Base-by-base conservation (phyloP, 2,888 invertebrate species). In the Drosophila prostipennis region DNA sequence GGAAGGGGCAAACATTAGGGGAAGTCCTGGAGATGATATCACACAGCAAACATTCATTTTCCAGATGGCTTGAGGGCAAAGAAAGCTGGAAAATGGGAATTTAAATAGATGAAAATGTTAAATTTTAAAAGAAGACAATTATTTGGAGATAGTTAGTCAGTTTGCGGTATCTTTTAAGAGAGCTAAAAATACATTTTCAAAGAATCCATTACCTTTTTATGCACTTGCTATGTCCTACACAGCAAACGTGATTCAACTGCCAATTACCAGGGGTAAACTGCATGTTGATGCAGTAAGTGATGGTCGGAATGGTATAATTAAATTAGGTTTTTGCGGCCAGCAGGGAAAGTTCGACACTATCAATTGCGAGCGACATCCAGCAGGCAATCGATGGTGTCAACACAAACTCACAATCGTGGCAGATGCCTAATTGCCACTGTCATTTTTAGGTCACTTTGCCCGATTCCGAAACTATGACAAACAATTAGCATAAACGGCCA, bases 401-500 rank as follows among this genome's bases (percentile, higher is more conserved):
- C 69, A 52, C 55, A 39, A 32, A 56, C 14, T 16, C 14, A 46
- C 42, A 37, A 42, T 34, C 29, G 19, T 8, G 42, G 42, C 26
- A 26, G 46, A 45, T 56, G 74, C 34, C 60, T 75, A 60, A 74
- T 74, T 73, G 53, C 36, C 53, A 37, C 39, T 42, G 60, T 23
- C 55, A 48, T 36, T 46, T 40, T 45, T 29, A 42, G 29, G 42
- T n/a, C n/a, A 13, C 8, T 16, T n/a, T n/a, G 13, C 29, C 29
- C 6, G 1, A 29, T 11, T 40, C 34, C 57, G 43, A 39, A 73
- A 56, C 60, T 43, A 74, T 53, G 54, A 53, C 61, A 61, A 49
- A 49, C 57, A 49, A 75, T 75, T 70, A 74, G 60, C 61, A 54
- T 69, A 56, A 42, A 54, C 39, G 49, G 16, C 54, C 34, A 36